phyloP scores from a whole-genome alignment of 1,140 invertebrate species.

The Drosophila erecta region DNA sequence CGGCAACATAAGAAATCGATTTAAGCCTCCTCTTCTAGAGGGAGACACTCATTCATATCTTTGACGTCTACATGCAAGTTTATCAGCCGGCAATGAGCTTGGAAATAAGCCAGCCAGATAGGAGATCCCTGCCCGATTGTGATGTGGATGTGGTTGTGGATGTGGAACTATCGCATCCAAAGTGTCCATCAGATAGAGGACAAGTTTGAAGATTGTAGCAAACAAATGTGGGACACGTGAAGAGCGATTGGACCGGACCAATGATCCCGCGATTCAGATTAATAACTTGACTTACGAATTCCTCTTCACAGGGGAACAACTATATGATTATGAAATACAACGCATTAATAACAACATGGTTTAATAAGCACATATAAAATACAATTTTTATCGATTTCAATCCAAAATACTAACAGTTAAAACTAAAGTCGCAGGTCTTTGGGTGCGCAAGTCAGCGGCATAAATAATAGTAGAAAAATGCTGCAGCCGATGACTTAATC shows the following conservation, averaged over 20 bases:
- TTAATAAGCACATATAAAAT: too few relatives aligned
- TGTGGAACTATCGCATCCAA: constrained; percentile 5
- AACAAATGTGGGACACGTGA: constrained; percentile 3
- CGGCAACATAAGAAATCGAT: constrained; percentile 80
- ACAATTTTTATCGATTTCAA: too few relatives aligned
- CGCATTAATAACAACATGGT: background rate
- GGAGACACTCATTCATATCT: constrained; percentile 28
- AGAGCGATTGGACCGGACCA: constrained; percentile 11
- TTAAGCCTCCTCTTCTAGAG: constrained; percentile 50
- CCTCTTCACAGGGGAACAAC: too few relatives aligned
- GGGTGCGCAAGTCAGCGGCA: too few relatives aligned
- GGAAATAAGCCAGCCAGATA: constrained; percentile 67
- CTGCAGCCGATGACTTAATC: constrained; percentile 67
- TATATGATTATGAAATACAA: too few relatives aligned
- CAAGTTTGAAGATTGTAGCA: constrained; percentile 6
- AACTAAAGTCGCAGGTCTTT: background rate
- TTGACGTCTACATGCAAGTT: constrained; percentile 64
- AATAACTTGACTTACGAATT: background rate
- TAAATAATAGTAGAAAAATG: background rate
- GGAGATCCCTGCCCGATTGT: constrained; percentile 58
- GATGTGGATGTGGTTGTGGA: background rate
- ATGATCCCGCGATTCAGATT: background rate
- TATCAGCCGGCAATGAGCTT: constrained; percentile 73
- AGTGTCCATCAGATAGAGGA: constrained; percentile 34
- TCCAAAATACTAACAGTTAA: too few relatives aligned